Base-by-base conservation (phyloP, 1,140 invertebrate genomes). In the Drosophila bifasciata region DNA sequence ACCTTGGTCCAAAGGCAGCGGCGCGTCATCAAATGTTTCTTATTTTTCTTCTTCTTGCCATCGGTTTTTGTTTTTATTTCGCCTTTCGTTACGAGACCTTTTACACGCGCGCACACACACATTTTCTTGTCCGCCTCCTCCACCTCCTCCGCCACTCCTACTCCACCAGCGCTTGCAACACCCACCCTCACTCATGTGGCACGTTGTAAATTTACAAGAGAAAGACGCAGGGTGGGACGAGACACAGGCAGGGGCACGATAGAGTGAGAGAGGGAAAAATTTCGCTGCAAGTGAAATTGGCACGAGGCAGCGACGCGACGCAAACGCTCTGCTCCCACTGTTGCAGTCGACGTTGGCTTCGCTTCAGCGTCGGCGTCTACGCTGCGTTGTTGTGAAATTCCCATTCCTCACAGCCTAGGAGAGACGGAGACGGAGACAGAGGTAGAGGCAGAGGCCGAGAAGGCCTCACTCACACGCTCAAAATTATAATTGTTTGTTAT, bases 401-500 rank as follows among this genome's bases (percentile, higher is more conserved):
- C 74, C 77, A 75, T 74, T 75, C 73, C 77, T 57, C 41, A 44
- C 56, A 48, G 32, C 59, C 46, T n/a, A 55, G 21, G 11, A 53
- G 46, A 60, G 49, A 64, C 3, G 32, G 32, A 4, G 28, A 7
- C 40, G 32, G 32, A 4, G 28, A 7, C 40, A 59, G n/a, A 23
- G 19, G 28, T 23, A n/a, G 32, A 11, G 13, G n/a, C 55, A 44
- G 11, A 32, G 28, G 25, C 25, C 7, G 25, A 28, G 28, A 13
- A 36, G 32, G 11, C 32, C 48, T 62, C 62, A 60, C 56, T 59
- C 76, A 64, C 51, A 80, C 60, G 61, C 60, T 51, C 57, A 61
- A 62, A 58, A 55, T 78, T 88, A 88, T 86, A 88, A 86, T 86
- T 86, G 83, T 86, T 86, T 86, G 83, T 86, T 86, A 86, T 86